These are phyloP conservation scores for Hippasteria phrygiana DNA, from an alignment of 53 echinoderm and acorn worm genomes.

Conservation along the genomic window DNA sequence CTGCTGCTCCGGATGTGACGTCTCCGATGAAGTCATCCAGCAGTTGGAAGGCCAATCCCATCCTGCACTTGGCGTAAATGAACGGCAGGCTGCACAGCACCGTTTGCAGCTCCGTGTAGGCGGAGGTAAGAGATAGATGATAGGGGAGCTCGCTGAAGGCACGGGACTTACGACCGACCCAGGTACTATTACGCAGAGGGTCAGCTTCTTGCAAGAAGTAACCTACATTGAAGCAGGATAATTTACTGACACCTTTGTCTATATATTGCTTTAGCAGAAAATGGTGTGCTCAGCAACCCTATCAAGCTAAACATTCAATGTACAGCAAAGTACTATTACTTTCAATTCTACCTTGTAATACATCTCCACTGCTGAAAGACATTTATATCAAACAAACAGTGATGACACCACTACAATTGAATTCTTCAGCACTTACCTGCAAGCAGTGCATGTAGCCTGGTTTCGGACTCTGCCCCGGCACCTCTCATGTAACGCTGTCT, in stretches of 20 bases:
- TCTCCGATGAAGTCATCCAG: slow-evolving; percentile 81
- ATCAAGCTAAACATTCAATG: too few species aligned
- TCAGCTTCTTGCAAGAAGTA: slow-evolving; percentile 82
- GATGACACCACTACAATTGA: background rate
- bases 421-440: slow-evolving; percentile 75
- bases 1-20: background rate
- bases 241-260: background rate
- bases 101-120: slow-evolving; percentile 70
- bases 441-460: slow-evolving; percentile 79
- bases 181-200: slow-evolving; percentile 63
- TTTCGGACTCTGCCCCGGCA: slow-evolving; percentile 78
- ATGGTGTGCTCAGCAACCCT: too few species aligned
- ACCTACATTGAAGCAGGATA: slow-evolving; percentile 50
- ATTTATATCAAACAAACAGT: background rate
- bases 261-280: too few species aligned
- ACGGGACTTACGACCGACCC: slow-evolving; percentile 68
- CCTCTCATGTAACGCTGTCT: slow-evolving; percentile 93
- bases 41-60: slow-evolving; percentile 75
- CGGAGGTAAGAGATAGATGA: slow-evolving; percentile 84
- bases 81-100: slow-evolving; percentile 82
- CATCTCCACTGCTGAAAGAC: too few species aligned
- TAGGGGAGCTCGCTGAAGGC: slow-evolving; percentile 87
- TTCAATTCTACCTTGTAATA: too few species aligned
- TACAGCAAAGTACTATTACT: too few species aligned
- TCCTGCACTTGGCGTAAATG: slow-evolving; percentile 81